phyloP scores from a whole-genome alignment of 2,888 invertebrate genomes.

The Microctonus aethiopoides region DNA sequence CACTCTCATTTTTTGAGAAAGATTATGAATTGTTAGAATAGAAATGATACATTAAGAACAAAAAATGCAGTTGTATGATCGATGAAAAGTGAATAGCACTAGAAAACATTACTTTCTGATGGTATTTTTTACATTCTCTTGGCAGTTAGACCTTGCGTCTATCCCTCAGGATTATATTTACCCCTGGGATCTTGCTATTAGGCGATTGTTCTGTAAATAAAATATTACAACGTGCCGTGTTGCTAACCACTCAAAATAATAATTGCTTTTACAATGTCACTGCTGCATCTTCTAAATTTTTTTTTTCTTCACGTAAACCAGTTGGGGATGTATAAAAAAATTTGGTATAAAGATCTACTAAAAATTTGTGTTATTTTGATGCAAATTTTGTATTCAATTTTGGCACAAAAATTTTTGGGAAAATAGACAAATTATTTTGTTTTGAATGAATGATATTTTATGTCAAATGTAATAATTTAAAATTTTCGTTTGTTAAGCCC shows the following conservation, averaged over 20 bases:
- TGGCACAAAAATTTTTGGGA: too few species aligned
- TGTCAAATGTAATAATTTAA: too few species aligned
- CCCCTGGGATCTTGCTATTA: constrained; percentile 61
- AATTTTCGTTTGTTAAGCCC: too few species aligned
- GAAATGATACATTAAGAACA: background rate
- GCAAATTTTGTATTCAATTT: too few species aligned
- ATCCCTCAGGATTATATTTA: constrained; percentile 44
- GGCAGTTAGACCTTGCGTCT: constrained; percentile 25
- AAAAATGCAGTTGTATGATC: background rate
- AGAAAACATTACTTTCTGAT: constrained; percentile 30
- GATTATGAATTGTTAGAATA: too few species aligned
- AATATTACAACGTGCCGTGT: constrained; percentile 61
- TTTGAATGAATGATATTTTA: too few species aligned
- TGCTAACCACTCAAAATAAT: constrained; percentile 65
- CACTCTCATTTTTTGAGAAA: too few species aligned
- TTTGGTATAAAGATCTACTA: too few species aligned
- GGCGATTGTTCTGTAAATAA: constrained; percentile 66
- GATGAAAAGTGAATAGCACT: background rate
- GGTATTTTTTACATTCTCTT: constrained; percentile 15
- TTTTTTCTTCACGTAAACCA: constrained; percentile 5
- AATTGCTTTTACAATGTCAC: constrained; percentile 60
- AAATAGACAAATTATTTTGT: too few species aligned
- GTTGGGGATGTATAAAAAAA: constrained; percentile 12
- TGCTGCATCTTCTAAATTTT: background rate
- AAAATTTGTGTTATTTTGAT: too few species aligned